These are phyloP conservation scores for Branchellion lobata DNA, from an alignment of 2,888 invertebrate species.

Conservation along the genomic window DNA sequence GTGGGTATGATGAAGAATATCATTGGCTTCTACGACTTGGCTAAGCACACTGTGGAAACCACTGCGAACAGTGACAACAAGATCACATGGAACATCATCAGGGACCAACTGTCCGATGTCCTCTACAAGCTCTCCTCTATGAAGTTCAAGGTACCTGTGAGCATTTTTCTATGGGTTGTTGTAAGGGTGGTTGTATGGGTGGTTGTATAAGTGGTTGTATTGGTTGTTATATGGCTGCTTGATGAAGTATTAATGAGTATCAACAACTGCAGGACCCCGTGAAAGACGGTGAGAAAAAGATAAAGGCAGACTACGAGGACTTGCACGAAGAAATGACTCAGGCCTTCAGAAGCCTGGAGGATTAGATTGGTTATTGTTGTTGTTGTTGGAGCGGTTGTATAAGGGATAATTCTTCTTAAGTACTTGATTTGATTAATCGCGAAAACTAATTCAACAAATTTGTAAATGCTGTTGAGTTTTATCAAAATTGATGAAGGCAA, in stretches of 20 bases:
- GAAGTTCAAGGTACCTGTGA: conserved; percentile 85
- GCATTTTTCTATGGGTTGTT: background rate
- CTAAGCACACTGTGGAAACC: conserved; percentile 93
- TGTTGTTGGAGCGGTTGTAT: background rate
- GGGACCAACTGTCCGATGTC: conserved; percentile 90
- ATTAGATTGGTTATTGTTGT: conserved; percentile 62
- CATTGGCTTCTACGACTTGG: conserved; percentile 96
- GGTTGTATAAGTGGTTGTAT: background rate
- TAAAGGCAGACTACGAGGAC: conserved; percentile 94
- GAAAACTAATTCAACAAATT: too few relatives aligned
- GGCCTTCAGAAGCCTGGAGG: conserved; percentile 96
- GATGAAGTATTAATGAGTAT: background rate
- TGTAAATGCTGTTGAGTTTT: too few relatives aligned
- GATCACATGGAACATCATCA: conserved; percentile 95
- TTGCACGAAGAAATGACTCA: conserved; percentile 93
- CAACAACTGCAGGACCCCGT: conserved; percentile 78
- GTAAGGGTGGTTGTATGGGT: background rate
- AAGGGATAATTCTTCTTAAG: too few relatives aligned
- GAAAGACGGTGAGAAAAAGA: conserved; percentile 95
- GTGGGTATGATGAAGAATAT: conserved; percentile 98
- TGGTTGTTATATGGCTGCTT: background rate
- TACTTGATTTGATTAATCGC: too few relatives aligned
- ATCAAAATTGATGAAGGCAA: too few relatives aligned
- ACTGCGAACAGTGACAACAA: conserved; percentile 99
- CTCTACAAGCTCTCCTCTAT: conserved; percentile 95